Percentiles rank a stretch among this genome's conserved stretches.
Conservation (phyloP, 2,113 vertebrate genomes). For the Panthera uncia region DNA sequence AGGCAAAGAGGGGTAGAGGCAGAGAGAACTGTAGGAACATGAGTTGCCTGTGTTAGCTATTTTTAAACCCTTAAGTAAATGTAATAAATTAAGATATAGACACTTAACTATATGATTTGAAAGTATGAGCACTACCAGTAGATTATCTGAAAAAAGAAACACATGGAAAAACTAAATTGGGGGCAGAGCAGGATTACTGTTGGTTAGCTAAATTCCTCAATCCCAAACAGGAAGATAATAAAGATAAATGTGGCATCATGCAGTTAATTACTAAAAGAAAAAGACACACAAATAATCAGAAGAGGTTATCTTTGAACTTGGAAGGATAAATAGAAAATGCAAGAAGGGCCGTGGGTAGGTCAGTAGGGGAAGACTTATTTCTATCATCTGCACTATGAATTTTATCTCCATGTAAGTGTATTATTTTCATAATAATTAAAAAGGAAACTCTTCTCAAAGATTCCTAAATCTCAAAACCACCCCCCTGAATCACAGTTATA, state of each 20-base stretch:
- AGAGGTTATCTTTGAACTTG: background rate
- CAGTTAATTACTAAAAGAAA: background rate
- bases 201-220: background rate
- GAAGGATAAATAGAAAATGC: background rate
- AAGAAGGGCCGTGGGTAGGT: fast-evolving
- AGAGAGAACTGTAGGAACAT: background rate
- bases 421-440: background rate
- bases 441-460: background rate
- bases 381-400: background rate
- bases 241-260: background rate
- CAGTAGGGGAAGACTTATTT: background rate
- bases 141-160: background rate
- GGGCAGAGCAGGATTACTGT: background rate
- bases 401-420: background rate
- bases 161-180: background rate
- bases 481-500: background rate
- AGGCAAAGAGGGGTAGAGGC: background rate
- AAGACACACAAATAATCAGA: background rate
- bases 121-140: background rate
- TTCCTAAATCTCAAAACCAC: background rate
- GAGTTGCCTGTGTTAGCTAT: background rate
- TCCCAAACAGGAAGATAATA: background rate
- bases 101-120: background rate
- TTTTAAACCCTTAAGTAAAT: background rate
- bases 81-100: background rate